phyloP scores from a whole-genome alignment of 1,140 invertebrate genomes.

The Drosophila albomicans region DNA sequence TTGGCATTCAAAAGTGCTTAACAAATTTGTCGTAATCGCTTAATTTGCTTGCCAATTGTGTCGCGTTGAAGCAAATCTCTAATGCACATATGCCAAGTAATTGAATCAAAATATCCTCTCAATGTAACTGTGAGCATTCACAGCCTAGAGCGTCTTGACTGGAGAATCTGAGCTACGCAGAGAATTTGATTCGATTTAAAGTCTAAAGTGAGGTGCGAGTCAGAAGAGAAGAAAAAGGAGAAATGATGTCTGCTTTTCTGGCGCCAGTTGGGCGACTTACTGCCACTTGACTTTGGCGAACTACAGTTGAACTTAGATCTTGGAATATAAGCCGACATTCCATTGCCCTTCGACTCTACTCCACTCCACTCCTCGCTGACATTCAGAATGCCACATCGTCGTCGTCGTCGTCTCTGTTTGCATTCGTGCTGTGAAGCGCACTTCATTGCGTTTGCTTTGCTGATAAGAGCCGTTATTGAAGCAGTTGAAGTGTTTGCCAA shows the following conservation, averaged over 20 bases:
- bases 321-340: conserved; percentile 4
- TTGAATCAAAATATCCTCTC: conserved; percentile 45
- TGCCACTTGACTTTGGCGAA: conserved; percentile 37
- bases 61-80: conserved; percentile 7
- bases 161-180: conserved; percentile 27
- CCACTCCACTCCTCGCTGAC: neutral
- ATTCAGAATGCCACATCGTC: neutral
- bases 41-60: conserved; percentile 7
- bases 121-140: neutral
- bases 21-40: neutral
- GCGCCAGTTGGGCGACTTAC: conserved; percentile 25
- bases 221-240: neutral
- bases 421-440: conserved; percentile 50
- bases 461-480: conserved; percentile 62
- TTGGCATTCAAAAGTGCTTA: too few relatives aligned
- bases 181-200: conserved; percentile 47
- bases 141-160: neutral
- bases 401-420: conserved; percentile 50
- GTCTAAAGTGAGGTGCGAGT: conserved; percentile 14
- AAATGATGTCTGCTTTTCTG: conserved; percentile 9
- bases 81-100: conserved; percentile 39
- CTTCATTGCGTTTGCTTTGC: conserved; percentile 64
- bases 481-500: conserved; percentile 67
- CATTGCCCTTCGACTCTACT: neutral
- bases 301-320: conserved; percentile 6